Conservation (phyloP, 2,888 invertebrate species). For the Octonoba sinensis region DNA sequence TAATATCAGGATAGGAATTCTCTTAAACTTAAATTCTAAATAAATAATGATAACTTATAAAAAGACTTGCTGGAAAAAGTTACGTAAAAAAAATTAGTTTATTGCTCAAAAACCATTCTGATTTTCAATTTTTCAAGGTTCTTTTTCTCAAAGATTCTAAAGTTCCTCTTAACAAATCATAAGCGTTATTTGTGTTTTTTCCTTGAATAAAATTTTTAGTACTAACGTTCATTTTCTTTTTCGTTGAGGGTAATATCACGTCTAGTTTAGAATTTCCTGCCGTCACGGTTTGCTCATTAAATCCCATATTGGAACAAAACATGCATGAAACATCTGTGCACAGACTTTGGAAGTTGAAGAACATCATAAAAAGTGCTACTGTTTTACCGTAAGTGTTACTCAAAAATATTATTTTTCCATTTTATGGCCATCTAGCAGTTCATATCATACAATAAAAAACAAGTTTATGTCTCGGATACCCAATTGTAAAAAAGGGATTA, state of each 20-base stretch:
- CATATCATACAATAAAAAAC: too few relatives aligned
- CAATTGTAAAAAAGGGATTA: too few relatives aligned
- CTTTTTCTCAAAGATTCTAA: background rate
- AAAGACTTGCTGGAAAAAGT: too few relatives aligned
- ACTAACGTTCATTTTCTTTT: background rate
- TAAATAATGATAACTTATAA: too few relatives aligned
- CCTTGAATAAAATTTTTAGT: background rate
- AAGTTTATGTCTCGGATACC: too few relatives aligned
- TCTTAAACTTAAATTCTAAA: too few relatives aligned
- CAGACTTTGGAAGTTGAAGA: constrained; percentile 25
- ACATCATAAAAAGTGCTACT: constrained; percentile 20
- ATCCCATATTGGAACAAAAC: constrained; percentile 28
- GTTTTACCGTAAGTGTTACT: constrained; percentile 13
- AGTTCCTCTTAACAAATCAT: background rate
- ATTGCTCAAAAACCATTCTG: too few relatives aligned
- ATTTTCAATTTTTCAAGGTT: too few relatives aligned
- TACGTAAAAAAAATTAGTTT: too few relatives aligned
- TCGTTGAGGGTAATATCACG: constrained; percentile 23
- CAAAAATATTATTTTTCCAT: background rate
- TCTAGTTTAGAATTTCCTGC: constrained; percentile 49
- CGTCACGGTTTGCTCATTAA: constrained; percentile 45
- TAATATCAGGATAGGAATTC: too few relatives aligned
- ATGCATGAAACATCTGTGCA: constrained; percentile 31
- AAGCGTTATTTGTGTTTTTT: background rate
- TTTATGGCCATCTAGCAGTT: too few relatives aligned